phyloP scores from a whole-genome alignment of 2,888 invertebrate species.

The Heliconius aoede region DNA sequence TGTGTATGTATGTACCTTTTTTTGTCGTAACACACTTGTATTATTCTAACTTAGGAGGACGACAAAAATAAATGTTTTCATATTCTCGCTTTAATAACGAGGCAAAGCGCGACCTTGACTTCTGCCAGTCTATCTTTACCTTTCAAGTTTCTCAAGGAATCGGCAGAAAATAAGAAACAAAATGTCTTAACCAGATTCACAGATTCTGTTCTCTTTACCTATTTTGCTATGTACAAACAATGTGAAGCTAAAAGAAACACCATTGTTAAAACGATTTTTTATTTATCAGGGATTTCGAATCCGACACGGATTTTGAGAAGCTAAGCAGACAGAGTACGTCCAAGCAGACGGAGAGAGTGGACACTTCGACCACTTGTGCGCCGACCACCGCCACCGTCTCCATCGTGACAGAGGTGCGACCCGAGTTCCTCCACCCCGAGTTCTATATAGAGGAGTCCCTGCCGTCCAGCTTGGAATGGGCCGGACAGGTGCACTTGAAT shows the following conservation, averaged over 20 bases:
- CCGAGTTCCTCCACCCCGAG: slow-evolving; percentile 90
- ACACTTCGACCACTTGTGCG: slow-evolving; percentile 72
- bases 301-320: slow-evolving; percentile 92
- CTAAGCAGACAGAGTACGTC: slow-evolving; percentile 85
- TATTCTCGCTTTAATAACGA: no score
- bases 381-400: slow-evolving; percentile 81
- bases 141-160: no score
- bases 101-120: no score
- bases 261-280: background rate
- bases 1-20: no score
- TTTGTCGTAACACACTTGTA: no score
- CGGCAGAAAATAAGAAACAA: no score
- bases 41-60: no score
- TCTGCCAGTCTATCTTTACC: no score
- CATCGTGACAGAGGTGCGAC: slow-evolving; percentile 84
- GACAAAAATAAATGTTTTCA: no score
- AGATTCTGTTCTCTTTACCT: no score
- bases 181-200: no score
- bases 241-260: background rate
- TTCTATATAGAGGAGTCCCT: slow-evolving; percentile 95
- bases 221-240: no score
- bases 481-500: slow-evolving; percentile 77
- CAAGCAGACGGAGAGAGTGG: slow-evolving; percentile 59
- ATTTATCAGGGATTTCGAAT: slow-evolving; percentile 88
- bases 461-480: slow-evolving; percentile 91